Evolutionary conservation across 2,888 invertebrate genomes (phyloP), one percentile per base, ranked within the genome.

Genomic region (Papilio protenor): DNA sequence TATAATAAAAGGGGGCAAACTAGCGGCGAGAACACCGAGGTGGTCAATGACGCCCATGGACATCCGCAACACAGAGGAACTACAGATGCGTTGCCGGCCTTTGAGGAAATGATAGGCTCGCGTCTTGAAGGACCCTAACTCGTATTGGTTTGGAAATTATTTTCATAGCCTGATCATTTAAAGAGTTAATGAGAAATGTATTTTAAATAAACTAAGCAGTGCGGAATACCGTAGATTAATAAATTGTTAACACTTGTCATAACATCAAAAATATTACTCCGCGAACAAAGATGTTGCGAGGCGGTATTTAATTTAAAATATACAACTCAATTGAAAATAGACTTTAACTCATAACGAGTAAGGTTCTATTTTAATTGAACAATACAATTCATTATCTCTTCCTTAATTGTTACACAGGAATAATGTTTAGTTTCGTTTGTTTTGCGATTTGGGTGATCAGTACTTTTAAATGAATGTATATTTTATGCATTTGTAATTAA

Each of bases 191-290:
- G 18, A 45, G 45, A 69, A 69, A 21, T 14, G 1, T 12, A 45
- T 69, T 69, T 69, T 45, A 45, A 12, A 40, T 40, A 21, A 12
- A 45, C 45, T 18, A 45, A 69, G 66, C 40, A 45, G 21, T 45
- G 66, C 66, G 66, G 66, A 45, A 69, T n/a, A 45, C 45, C 66
- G 87, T 85, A 91, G 87, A 86, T 86, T 87, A 90, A 92, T 92
- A 91, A 91, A 92, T 92, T 90, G 91, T 91, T 89, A 89, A 91
- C 91, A 89, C 91, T 90, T 92, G 91, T 91, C 91, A 89, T 88
- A 89, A 87, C 90, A 89, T 89, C 87, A 86, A 87, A 90, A 91
- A 92, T 91, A 91, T 91, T 90, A 88, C 87, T 75, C 80, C 87
- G 86, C 84, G 85, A 88, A 91, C 88, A 86, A 87, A 92, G 90